These are phyloP conservation scores for Heliconius hortense DNA, from an alignment of 2,888 invertebrate species.

Conservation along the genomic window DNA sequence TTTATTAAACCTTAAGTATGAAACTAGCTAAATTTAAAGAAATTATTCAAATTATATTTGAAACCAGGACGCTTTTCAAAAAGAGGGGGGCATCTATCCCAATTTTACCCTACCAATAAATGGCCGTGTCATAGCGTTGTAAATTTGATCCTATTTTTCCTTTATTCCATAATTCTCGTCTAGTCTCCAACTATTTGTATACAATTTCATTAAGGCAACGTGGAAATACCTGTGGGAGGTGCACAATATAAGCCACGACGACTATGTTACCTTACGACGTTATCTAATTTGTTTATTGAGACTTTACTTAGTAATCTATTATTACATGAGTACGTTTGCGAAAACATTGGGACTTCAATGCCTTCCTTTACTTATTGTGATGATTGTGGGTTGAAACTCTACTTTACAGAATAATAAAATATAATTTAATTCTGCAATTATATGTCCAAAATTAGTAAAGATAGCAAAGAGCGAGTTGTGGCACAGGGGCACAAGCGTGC, in stretches of 20 bases:
- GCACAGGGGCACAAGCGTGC: background rate
- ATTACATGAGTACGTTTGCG: background rate
- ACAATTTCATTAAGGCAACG: conserved; percentile 22
- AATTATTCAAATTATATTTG: too few relatives aligned
- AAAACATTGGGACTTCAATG: background rate
- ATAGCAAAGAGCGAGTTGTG: background rate
- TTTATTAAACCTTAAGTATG: background rate
- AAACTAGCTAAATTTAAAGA: background rate
- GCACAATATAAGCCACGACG: conserved; percentile 12
- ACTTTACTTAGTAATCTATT: conserved; percentile 10
- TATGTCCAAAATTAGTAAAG: too few relatives aligned
- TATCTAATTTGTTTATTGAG: conserved; percentile 45
- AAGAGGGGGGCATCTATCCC: background rate
- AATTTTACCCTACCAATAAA: background rate
- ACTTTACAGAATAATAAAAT: background rate
- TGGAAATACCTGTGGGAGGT: conserved; percentile 19
- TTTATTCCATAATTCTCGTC: conserved; percentile 7
- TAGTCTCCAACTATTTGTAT: conserved; percentile 19
- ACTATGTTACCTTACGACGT: conserved; percentile 37
- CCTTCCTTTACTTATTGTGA: background rate
- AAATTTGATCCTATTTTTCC: background rate
- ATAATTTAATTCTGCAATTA: too few relatives aligned
- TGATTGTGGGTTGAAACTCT: background rate
- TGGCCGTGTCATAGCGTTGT: background rate
- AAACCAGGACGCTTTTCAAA: too few relatives aligned